A percentile compares a stretch with the other conserved stretches of the same genome.
Conservation (phyloP, 2,888 invertebrate species). For the Leptopilina syphax region DNA sequence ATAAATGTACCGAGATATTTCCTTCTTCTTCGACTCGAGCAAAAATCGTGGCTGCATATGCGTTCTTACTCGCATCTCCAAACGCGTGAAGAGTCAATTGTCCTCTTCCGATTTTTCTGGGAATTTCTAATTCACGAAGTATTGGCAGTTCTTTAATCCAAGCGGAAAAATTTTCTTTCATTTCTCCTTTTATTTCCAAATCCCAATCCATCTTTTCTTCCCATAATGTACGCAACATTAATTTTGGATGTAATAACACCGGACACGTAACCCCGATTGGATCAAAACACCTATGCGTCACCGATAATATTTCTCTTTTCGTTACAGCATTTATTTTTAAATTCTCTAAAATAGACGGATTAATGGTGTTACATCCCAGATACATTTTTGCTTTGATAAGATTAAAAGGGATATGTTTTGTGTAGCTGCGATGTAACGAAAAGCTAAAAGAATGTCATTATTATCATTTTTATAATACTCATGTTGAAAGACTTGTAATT, state of each 20-base stretch:
- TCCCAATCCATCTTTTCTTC: constrained; percentile 49
- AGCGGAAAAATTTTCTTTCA: not conserved
- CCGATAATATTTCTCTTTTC: constrained; percentile 48
- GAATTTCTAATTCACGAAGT: not conserved
- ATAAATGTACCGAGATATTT: constrained; percentile 41
- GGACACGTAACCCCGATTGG: constrained; percentile 49
- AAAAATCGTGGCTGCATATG: constrained; percentile 53
- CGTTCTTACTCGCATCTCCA: constrained; percentile 34
- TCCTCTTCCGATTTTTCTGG: not conserved
- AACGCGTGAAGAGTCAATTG: constrained; percentile 53
- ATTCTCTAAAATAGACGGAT: constrained; percentile 29
- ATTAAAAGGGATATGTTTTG: too few species aligned
- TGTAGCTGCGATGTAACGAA: too few species aligned
- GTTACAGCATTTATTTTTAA: not conserved
- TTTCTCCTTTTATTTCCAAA: constrained; percentile 42
- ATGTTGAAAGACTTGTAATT: too few species aligned
- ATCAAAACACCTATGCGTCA: constrained; percentile 50
- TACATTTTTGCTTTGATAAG: too few species aligned
- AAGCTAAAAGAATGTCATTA: too few species aligned
- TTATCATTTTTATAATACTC: too few species aligned
- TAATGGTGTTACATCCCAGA: constrained; percentile 43
- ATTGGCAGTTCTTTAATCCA: not conserved
- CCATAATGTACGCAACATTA: constrained; percentile 42
- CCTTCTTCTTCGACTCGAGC: constrained; percentile 2
- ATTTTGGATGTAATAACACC: constrained; percentile 20